Evolutionary conservation across 2,113 vertebrate species (phyloP).

Genomic region (Phylloscopus trochilus): DNA sequence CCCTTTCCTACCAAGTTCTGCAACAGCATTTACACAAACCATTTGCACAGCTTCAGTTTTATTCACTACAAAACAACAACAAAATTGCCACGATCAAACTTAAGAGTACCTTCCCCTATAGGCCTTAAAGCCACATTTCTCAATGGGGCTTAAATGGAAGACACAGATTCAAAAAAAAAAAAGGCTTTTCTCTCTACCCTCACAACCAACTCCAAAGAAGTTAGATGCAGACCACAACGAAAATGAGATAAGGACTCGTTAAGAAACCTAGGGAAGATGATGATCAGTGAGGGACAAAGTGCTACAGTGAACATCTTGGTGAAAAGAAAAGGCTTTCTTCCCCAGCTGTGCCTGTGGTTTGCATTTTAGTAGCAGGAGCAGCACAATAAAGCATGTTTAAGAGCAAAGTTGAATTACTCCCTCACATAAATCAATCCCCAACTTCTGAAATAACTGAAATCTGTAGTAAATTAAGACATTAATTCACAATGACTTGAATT

Average conservation of each 20-base stretch:
- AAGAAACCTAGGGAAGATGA: not conserved
- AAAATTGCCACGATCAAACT: not conserved
- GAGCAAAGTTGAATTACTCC: not conserved
- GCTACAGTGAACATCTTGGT: not conserved
- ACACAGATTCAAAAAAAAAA: not conserved
- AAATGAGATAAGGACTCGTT: rapidly evolving
- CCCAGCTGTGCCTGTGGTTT: not conserved
- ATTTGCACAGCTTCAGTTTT: not conserved
- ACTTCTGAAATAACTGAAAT: constrained; percentile 11
- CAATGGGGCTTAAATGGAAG: not conserved
- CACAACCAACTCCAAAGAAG: not conserved
- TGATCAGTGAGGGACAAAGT: not conserved
- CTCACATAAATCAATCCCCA: not conserved
- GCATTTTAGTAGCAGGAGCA: not conserved
- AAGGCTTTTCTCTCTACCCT: not conserved
- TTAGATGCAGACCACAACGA: not conserved
- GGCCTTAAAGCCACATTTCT: not conserved
- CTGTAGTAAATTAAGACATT: not conserved
- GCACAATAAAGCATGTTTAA: not conserved
- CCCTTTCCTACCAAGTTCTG: not conserved
- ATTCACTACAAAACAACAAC: not conserved
- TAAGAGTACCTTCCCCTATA: not conserved
- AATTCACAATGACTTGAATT: not conserved
- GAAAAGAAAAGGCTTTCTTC: not conserved
- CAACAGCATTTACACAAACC: not conserved